Base-by-base conservation (phyloP, 2,113 vertebrate species). In the Egretta garzetta region DNA sequence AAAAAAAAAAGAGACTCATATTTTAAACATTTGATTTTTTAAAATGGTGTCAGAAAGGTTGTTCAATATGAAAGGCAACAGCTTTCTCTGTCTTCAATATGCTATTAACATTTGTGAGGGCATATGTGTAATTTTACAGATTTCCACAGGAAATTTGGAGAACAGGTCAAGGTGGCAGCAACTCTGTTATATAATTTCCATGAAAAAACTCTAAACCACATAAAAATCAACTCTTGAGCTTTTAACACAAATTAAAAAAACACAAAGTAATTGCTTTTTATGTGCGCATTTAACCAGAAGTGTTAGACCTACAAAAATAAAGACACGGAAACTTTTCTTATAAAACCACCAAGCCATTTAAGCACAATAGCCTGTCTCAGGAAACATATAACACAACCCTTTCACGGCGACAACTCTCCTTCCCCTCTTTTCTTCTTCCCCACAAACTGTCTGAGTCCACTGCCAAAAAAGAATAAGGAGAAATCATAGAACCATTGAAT, bases 81-180 rank as follows among this genome's bases (percentile, higher is more conserved):
- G 35, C 14, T 21, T 86, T 62, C 59, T 95, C 62, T 88, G 33
- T 23, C 39, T 88, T 77, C 11, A 26, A 41, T 77, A 28, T 35
- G 30, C 27, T 88, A 50, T 77, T 90, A 92, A 64, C 9, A 75
- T 83, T 37, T n/a, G 3, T 79, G 66, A n/a, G 39, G 59, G 55
- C 3, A 7, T 64, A 35, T 52, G 7, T 66, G 49, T 62, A 93
- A 73, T 96, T 90, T 76, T 68, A 80, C 19, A 62, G 41, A 58
- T 86, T 91, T 95, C 33, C 32, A 52, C 28, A 70, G 10, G 26
- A 55, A 32, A 86, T 86, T 71, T 89, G 30, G 45, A 91, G 71
- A 96, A 77, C 24, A 81, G 86, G 50, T 89, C 80, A 96, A 95
- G 47, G 37, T 91, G 86, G 83, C 62, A 73, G 45, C 45, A 83